Conservation (phyloP, 2,797 vertebrate genomes). For the Argentina silus region DNA sequence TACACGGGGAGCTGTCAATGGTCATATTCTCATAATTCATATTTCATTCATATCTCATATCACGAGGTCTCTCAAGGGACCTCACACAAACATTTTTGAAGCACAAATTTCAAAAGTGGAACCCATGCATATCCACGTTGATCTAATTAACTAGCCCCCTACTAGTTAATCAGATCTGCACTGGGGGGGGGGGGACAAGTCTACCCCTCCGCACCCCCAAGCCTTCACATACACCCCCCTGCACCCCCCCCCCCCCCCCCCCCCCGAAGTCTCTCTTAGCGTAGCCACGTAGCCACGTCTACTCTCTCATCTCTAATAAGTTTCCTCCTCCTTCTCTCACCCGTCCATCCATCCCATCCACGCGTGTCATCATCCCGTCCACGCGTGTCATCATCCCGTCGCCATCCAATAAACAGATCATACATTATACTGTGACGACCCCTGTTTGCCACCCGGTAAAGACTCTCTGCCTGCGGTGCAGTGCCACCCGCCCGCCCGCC, state of each 20-base stretch:
- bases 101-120: constrained; percentile 66
- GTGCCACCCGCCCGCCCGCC: constrained; percentile 12
- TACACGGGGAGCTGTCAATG: constrained; percentile 27
- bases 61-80: constrained; percentile 34
- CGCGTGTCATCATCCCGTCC: constrained; percentile 56
- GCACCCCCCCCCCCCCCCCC: constrained; percentile 40
- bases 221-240: constrained; percentile 49
- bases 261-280: constrained; percentile 13
- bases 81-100: constrained; percentile 61
- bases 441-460: constrained; percentile 84
- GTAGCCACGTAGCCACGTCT: not conserved
- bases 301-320: not conserved
- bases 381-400: constrained; percentile 51
- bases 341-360: constrained; percentile 39
- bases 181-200: not conserved
- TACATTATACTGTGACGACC: constrained; percentile 84
- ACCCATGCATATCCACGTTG: constrained; percentile 17
- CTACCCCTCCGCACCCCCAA: not conserved
- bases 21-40: constrained; percentile 39
- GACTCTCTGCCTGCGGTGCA: constrained; percentile 57
- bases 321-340: not conserved
- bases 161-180: constrained; percentile 7
- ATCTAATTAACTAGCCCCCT: constrained; percentile 30
- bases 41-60: constrained; percentile 43
- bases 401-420: constrained; percentile 81